Evolutionary conservation across 1,140 invertebrate species (phyloP), one percentile per base, ranked within the genome.

Genomic region (Bombus superbus): DNA sequence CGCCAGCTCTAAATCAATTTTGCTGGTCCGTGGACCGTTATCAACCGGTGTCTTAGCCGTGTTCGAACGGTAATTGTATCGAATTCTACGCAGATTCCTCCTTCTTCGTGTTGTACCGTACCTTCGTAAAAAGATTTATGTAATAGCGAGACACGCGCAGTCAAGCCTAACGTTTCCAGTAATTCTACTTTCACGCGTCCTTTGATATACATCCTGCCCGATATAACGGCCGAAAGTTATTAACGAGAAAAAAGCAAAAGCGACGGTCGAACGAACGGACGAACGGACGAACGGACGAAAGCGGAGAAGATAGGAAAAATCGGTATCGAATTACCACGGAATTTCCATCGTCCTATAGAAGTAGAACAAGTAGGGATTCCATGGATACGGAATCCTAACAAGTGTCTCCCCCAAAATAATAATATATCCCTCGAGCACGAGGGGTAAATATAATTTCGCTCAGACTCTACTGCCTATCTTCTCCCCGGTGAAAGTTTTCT

Each of bases 371-470:
- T 69, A 71, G 38, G 47, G 47, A 79, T 57, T 83, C 74, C 28
- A n/a, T 84, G 28, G n/a, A 32, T 47, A 10, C 28, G 73, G 82
- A 84, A 84, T 42, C 82, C 82, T 69, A 35, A 66, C 64, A 71
- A 79, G 75, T 59, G 66, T 79, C 66, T 69, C 66, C 64, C 64
- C 40, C 64, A 72, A 79, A 84, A 84, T 84, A 84, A 84, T 84
- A 84, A 79, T 79, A 84, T 38, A 79, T 71, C 82, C 47, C 32
- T 42, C 53, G 10, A 32, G 22, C 57, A 42, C 73, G 15, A 25
- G 75, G 75, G 76, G 82, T 79, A 84, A 84, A 84, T 84, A 84
- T 79, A 84, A 84, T 84, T 84, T 84, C 82, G 66, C 35, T 72
- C 75, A 44, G 75, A 28, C 47, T n/a, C 47, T n/a, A 69, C 47